These are phyloP conservation scores for Xestia rhomboidea DNA, from an alignment of 2,888 invertebrate species.

Conservation along the genomic window DNA sequence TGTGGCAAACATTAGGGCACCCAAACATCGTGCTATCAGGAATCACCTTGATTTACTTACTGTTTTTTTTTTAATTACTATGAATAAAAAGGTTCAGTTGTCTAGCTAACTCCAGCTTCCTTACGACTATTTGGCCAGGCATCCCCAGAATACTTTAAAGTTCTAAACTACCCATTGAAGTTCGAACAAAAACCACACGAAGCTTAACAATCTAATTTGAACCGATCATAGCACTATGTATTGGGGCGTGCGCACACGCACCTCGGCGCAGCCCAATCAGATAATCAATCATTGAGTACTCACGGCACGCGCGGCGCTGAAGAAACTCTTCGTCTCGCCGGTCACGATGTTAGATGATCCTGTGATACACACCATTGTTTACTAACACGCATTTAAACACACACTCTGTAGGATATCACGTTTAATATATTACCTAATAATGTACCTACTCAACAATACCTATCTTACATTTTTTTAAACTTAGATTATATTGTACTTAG, in stretches of 20 bases:
- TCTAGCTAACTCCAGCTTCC: neutral
- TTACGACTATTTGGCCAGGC: neutral
- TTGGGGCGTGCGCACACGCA: conserved; percentile 35
- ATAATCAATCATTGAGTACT: conserved; percentile 83
- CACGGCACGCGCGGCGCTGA: conserved; percentile 97
- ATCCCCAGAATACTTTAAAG: neutral
- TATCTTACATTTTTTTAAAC: neutral
- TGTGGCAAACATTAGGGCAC: neutral
- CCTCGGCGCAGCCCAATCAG: conserved; percentile 46
- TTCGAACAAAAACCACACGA: conserved; percentile 13
- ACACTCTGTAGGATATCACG: conserved; percentile 33
- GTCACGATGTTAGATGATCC: conserved; percentile 97
- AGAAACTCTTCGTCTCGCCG: conserved; percentile 97
- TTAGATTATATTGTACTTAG: neutral
- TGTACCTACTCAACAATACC: neutral
- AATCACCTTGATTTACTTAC: neutral
- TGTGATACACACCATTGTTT: conserved; percentile 86
- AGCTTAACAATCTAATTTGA: conserved; percentile 22
- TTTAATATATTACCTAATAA: conserved; percentile 25
- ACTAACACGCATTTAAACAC: conserved; percentile 57
- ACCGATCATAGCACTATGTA: conserved; percentile 21
- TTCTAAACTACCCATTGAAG: conserved; percentile 3
- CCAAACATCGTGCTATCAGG: neutral
- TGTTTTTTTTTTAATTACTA: neutral
- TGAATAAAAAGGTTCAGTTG: neutral